Percentiles rank a stretch among this genome's conserved stretches.
phyloP scores from a whole-genome alignment of 92 coral and sea anemone genomes.

The Epizoanthus stellaris region DNA sequence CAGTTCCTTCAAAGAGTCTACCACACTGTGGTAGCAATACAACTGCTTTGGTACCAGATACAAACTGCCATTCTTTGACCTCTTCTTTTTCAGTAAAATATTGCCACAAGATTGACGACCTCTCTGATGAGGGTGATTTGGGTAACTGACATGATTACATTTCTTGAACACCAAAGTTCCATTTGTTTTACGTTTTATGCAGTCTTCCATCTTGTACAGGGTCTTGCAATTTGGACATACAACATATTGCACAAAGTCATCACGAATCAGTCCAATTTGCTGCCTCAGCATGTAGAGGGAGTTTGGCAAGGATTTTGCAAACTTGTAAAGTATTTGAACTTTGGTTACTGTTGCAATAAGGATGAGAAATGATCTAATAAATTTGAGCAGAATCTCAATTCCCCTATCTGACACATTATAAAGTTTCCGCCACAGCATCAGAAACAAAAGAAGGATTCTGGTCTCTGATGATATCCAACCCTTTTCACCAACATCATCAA shows the following conservation, averaged over 20 bases:
- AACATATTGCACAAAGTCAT: constrained; percentile 5
- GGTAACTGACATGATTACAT: constrained; percentile 1
- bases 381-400: background rate
- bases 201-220: constrained; percentile 3
- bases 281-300: background rate
- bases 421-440: background rate
- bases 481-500: background rate
- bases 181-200: background rate
- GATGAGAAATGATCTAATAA: background rate
- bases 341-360: background rate
- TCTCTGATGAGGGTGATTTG: constrained; percentile 16
- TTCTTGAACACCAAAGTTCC: background rate
- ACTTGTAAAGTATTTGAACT: background rate
- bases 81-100: no score
- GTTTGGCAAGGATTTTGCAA: constrained; percentile 1
- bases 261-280: background rate
- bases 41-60: no score
- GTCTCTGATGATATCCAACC: background rate
- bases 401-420: background rate
- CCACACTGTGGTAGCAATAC: no score
- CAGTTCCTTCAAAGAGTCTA: no score
- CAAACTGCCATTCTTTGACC: no score
- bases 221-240: constrained; percentile 14
- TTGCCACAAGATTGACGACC: background rate
- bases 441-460: background rate